Percentiles rank a stretch among this genome's conserved stretches.
Conservation (phyloP, 2,113 vertebrate genomes). For the Urocolius indicus region DNA sequence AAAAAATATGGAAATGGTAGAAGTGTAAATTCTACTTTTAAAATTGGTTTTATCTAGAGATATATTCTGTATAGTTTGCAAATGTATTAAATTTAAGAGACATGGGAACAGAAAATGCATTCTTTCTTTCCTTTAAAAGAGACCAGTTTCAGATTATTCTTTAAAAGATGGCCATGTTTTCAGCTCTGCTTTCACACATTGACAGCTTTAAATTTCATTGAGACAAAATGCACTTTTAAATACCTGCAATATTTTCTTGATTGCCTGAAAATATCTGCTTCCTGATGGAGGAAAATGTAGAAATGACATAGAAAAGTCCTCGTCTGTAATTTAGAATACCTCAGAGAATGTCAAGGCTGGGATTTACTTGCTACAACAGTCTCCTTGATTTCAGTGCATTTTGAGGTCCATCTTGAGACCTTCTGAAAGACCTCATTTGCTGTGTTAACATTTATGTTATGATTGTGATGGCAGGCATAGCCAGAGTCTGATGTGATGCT, state of each 20-base stretch:
- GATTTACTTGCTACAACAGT: not conserved
- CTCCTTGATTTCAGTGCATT: not conserved
- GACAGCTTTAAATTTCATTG: not conserved
- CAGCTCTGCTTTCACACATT: not conserved
- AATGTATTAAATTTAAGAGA: not conserved
- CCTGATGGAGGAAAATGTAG: not conserved
- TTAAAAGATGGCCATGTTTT: slow-evolving; percentile 9
- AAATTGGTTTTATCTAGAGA: not conserved
- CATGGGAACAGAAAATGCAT: not conserved
- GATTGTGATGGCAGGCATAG: not conserved
- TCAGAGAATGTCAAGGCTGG: not conserved
- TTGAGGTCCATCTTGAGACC: not conserved
- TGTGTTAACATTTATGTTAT: not conserved
- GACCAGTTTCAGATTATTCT: not conserved
- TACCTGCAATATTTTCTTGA: not conserved
- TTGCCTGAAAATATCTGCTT: not conserved
- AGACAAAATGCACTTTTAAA: not conserved
- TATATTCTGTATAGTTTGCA: not conserved
- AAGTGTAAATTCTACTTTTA: not conserved
- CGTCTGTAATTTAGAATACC: not conserved
- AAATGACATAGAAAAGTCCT: not conserved
- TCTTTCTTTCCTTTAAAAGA: not conserved
- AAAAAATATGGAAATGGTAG: not conserved
- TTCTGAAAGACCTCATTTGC: not conserved
- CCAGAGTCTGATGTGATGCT: not conserved